Evolutionary conservation across 2,113 vertebrate species (phyloP).

Genomic region (Sylvia atricapilla): DNA sequence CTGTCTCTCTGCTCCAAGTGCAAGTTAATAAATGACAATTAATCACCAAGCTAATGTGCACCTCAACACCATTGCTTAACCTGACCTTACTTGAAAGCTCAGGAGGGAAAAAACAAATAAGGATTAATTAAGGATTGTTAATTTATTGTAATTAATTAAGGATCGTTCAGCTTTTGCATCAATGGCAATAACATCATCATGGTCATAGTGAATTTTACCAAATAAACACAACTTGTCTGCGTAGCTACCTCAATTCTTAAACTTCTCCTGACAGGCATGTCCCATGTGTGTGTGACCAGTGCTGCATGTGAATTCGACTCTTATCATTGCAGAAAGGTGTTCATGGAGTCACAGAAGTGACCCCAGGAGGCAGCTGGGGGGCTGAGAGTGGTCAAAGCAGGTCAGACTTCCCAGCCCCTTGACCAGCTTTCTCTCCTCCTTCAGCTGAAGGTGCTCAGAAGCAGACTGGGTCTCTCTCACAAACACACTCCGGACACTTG

Average conservation of each 20-base stretch:
- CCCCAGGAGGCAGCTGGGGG: neutral
- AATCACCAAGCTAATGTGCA: neutral
- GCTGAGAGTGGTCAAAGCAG: neutral
- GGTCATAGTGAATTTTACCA: neutral
- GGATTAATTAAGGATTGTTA: too few relatives aligned
- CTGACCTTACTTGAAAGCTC: neutral
- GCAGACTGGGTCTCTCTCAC: neutral
- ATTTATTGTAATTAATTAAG: neutral
- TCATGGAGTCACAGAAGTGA: neutral
- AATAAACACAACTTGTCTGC: neutral
- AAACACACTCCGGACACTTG: neutral
- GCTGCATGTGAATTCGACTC: neutral
- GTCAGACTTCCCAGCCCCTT: neutral
- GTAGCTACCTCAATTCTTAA: neutral
- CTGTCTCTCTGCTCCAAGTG: neutral
- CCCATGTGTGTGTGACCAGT: accelerated
- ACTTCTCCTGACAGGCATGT: neutral
- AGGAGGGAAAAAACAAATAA: neutral
- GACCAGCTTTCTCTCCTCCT: neutral
- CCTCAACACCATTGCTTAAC: neutral
- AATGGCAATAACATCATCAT: neutral
- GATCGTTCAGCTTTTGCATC: neutral
- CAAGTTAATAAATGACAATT: constrained; percentile 49
- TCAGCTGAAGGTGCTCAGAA: neutral
- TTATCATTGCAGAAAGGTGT: neutral